Evolutionary conservation across 92 coral and sea anemone species (phyloP).

Genomic region (Zoanthus solanderi): DNA sequence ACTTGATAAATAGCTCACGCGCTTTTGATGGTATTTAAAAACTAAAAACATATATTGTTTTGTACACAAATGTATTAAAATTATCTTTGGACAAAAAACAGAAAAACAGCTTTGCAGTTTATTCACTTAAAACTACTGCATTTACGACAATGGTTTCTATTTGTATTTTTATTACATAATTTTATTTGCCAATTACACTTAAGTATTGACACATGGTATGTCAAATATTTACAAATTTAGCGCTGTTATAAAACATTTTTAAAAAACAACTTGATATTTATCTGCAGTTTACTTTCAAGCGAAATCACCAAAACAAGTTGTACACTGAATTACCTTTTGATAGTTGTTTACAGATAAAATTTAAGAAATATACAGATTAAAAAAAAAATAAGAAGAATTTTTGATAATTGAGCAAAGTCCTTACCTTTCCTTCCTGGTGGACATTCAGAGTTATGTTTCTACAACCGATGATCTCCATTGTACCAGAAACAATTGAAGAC

Average conservation of each 20-base stretch:
- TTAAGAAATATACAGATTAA: not conserved
- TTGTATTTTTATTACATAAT: too few species aligned
- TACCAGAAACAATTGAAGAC: slow-evolving; percentile 75
- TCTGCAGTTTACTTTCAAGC: slow-evolving; percentile 8
- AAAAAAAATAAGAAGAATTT: not conserved
- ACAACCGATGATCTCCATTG: slow-evolving; percentile 82
- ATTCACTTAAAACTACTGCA: too few species aligned
- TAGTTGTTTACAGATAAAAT: not conserved
- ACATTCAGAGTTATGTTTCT: slow-evolving; percentile 80
- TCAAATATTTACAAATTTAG: not conserved
- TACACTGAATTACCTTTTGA: not conserved
- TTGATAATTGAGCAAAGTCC: not conserved
- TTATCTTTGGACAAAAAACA: too few species aligned
- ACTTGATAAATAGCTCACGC: not conserved
- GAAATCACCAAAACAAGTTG: not conserved
- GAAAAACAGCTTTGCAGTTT: too few species aligned
- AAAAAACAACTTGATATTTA: not conserved
- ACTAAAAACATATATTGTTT: too few species aligned
- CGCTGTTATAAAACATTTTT: not conserved
- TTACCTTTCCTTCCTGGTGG: slow-evolving; percentile 87
- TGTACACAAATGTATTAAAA: too few species aligned
- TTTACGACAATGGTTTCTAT: too few species aligned
- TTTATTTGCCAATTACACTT: too few species aligned
- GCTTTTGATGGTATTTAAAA: not conserved
- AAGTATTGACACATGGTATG: not conserved